These are phyloP conservation scores for Aphidoletes aphidimyza DNA, from an alignment of 2,888 invertebrate species.

Conservation along the genomic window DNA sequence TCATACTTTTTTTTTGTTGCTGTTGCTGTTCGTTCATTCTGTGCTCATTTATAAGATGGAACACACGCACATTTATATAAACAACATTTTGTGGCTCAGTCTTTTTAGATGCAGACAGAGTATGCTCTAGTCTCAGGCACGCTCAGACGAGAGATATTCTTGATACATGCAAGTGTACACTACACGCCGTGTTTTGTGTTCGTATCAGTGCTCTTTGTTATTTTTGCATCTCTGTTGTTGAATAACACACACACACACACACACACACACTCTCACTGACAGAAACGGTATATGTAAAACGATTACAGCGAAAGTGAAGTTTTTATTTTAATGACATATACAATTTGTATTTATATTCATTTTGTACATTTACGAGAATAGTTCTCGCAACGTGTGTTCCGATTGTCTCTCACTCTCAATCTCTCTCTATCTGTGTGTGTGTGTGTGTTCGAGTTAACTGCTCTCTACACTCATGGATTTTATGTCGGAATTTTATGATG, in stretches of 20 bases:
- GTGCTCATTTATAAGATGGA: conserved; percentile 28
- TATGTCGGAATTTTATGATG: conserved; percentile 47
- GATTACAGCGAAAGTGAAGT: conserved; percentile 40
- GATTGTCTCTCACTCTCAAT: neutral
- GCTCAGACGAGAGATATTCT: neutral
- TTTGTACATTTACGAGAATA: conserved; percentile 41
- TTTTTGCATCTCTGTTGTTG: neutral
- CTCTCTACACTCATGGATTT: conserved; percentile 17
- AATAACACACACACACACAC: neutral
- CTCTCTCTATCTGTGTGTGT: neutral
- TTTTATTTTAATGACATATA: conserved; percentile 46
- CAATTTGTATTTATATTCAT: conserved; percentile 43
- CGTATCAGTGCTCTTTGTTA: neutral
- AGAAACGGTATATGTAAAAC: conserved; percentile 14
- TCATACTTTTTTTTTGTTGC: neutral
- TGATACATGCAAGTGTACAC: no score
- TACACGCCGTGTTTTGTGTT: neutral
- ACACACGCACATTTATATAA: conserved; percentile 31
- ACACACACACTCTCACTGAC: neutral
- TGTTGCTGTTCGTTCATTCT: no score
- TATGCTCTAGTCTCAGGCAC: neutral
- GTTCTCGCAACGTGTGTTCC: conserved; percentile 24
- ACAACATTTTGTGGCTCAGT: conserved; percentile 31
- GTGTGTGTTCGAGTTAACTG: neutral
- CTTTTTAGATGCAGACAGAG: conserved; percentile 2